Evolutionary conservation across 1,140 invertebrate genomes (phyloP).

Genomic region (Vanessa atalanta): DNA sequence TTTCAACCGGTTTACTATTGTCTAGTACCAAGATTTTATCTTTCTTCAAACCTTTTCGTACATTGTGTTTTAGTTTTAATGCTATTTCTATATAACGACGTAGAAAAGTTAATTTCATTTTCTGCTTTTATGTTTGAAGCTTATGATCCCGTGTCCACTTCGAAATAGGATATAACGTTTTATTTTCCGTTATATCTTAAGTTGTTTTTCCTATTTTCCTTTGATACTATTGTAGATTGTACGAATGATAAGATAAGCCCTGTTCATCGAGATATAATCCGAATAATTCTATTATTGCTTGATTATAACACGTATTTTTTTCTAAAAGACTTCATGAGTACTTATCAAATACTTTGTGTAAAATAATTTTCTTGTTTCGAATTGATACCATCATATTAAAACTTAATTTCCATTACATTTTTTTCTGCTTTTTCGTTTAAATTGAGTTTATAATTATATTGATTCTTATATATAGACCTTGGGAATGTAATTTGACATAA

Average conservation of each 20-base stretch:
- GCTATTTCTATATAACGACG: conserved; percentile 39
- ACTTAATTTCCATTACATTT: too few relatives aligned
- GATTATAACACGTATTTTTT: background rate
- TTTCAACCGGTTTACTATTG: conserved; percentile 51
- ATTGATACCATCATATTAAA: too few relatives aligned
- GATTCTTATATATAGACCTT: too few relatives aligned
- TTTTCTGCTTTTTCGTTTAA: too few relatives aligned
- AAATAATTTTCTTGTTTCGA: too few relatives aligned
- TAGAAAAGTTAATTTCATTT: conserved; percentile 47
- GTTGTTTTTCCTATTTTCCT: conserved; percentile 34
- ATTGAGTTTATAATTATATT: too few relatives aligned
- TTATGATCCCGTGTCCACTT: conserved; percentile 34
- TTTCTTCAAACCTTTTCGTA: conserved; percentile 37
- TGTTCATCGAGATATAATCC: background rate
- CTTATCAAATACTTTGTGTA: too few relatives aligned
- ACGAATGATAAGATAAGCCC: background rate
- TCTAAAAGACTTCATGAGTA: too few relatives aligned
- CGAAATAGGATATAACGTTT: conserved; percentile 21
- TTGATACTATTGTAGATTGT: conserved; percentile 25
- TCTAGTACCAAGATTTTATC: conserved; percentile 44
- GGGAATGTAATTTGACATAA: too few relatives aligned
- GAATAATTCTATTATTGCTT: background rate
- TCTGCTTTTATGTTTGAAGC: conserved; percentile 39
- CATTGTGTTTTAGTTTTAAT: conserved; percentile 43
- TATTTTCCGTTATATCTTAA: conserved; percentile 29